Evolutionary conservation across 2,888 invertebrate genomes (phyloP).

Genomic region (Drosophila paucipuncta): DNA sequence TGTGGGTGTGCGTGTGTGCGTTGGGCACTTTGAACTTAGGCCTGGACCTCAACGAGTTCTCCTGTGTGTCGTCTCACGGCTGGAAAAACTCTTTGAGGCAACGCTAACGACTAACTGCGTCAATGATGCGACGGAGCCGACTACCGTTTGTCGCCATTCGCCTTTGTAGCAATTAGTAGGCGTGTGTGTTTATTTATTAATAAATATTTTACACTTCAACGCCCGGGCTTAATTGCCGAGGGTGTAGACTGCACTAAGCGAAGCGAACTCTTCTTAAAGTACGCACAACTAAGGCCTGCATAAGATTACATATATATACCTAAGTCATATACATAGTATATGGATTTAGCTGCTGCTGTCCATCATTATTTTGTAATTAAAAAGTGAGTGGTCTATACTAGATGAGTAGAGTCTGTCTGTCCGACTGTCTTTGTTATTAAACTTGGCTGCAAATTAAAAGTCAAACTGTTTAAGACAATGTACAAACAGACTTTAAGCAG

Average conservation of each 20-base stretch:
- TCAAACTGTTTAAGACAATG: conserved; percentile 81
- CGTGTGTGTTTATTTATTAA: conserved; percentile 81
- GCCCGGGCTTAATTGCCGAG: conserved; percentile 69
- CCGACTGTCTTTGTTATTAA: conserved; percentile 48
- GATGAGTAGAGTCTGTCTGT: conserved; percentile 3
- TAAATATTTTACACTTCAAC: conserved; percentile 82
- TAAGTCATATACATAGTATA: background rate
- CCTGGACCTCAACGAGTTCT: conserved; percentile 53
- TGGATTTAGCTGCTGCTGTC: conserved; percentile 4
- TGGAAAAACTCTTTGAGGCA: conserved; percentile 68
- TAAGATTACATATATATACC: conserved; percentile 7
- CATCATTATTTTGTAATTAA: conserved; percentile 66
- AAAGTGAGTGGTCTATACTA: conserved; percentile 26
- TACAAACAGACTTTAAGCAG: conserved; percentile 72
- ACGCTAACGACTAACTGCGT: conserved; percentile 17
- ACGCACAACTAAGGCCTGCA: conserved; percentile 10
- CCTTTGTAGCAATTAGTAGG: conserved; percentile 75
- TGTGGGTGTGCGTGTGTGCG: conserved; percentile 43
- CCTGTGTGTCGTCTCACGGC: conserved; percentile 62
- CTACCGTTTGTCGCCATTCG: conserved; percentile 37
- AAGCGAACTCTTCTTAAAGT: conserved; percentile 48
- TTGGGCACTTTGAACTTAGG: conserved; percentile 75
- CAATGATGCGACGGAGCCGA: conserved; percentile 37
- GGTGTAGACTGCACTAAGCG: conserved; percentile 10
- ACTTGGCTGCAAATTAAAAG: conserved; percentile 77